Percentiles rank a stretch among this genome's conserved stretches.
Evolutionary conservation across 2,888 invertebrate genomes (phyloP).

Genomic region (Micoletzkya japonica): DNA sequence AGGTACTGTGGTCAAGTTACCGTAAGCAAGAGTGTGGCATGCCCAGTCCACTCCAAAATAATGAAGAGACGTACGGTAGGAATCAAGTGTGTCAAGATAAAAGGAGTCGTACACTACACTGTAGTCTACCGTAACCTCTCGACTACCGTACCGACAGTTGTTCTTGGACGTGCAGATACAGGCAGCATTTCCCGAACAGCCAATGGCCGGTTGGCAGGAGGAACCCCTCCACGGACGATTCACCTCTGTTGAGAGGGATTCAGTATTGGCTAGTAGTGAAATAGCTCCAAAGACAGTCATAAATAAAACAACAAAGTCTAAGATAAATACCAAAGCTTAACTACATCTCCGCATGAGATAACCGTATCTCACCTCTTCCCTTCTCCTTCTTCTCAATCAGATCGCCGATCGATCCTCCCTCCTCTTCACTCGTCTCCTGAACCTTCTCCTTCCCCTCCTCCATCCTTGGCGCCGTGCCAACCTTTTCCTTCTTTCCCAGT

Average conservation of each 20-base stretch:
- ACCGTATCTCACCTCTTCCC: slow-evolving; percentile 18
- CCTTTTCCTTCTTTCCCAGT: slow-evolving; percentile 14
- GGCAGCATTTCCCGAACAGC: slow-evolving; percentile 51
- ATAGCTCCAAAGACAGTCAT: too few relatives aligned
- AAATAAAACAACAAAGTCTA: too few relatives aligned
- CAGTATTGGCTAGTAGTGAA: not conserved
- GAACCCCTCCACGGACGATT: slow-evolving; percentile 37
- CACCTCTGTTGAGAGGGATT: not conserved
- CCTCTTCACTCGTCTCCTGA: slow-evolving; percentile 6
- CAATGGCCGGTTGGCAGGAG: slow-evolving; percentile 32
- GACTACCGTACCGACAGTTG: slow-evolving; percentile 37
- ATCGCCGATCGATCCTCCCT: slow-evolving; percentile 12
- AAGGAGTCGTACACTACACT: not conserved
- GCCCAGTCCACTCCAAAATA: not conserved
- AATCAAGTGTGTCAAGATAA: not conserved
- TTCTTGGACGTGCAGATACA: slow-evolving; percentile 46
- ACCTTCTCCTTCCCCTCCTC: not conserved
- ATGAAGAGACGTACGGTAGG: not conserved
- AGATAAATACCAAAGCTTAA: too few relatives aligned
- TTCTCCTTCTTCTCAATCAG: slow-evolving; percentile 18
- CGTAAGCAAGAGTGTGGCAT: not conserved
- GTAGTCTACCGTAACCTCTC: not conserved
- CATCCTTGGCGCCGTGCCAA: not conserved
- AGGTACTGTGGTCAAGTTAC: not conserved
- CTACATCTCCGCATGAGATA: too few relatives aligned